These are phyloP conservation scores for Oncorhynchus clarkii DNA, from an alignment of 2,113 vertebrate genomes.

Conservation along the genomic window DNA sequence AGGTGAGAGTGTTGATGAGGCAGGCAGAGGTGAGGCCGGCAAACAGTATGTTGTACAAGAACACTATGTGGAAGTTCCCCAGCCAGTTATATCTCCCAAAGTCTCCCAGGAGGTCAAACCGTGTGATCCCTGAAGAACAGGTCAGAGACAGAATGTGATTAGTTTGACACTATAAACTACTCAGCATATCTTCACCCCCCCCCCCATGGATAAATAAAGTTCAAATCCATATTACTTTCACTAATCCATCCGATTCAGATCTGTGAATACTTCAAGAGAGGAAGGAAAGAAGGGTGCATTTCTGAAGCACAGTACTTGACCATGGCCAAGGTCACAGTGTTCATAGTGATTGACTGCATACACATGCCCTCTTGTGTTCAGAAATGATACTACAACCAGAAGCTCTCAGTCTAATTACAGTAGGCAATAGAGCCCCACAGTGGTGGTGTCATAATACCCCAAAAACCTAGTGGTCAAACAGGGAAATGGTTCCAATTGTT, in stretches of 20 bases:
- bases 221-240: too few relatives aligned
- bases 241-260: too few relatives aligned
- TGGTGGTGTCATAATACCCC: too few relatives aligned
- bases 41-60: constrained; percentile 94
- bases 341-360: neutral
- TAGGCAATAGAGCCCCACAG: too few relatives aligned
- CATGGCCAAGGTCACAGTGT: neutral
- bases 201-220: neutral
- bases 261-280: too few relatives aligned
- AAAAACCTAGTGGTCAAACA: too few relatives aligned
- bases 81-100: constrained; percentile 96
- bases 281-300: neutral
- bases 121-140: constrained; percentile 83
- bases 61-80: constrained; percentile 92
- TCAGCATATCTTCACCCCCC: neutral
- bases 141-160: neutral
- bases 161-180: neutral
- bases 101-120: constrained; percentile 92
- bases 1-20: constrained; percentile 90
- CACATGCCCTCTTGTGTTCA: constrained; percentile 54
- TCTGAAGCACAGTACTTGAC: neutral
- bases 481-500: too few relatives aligned
- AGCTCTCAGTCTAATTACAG: neutral
- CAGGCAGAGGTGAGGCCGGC: constrained; percentile 90
- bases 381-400: constrained; percentile 36